A percentile compares a stretch with the other conserved stretches of the same genome.
Conservation (phyloP, 2,113 vertebrate genomes). For the Ailuropoda melanoleuca region DNA sequence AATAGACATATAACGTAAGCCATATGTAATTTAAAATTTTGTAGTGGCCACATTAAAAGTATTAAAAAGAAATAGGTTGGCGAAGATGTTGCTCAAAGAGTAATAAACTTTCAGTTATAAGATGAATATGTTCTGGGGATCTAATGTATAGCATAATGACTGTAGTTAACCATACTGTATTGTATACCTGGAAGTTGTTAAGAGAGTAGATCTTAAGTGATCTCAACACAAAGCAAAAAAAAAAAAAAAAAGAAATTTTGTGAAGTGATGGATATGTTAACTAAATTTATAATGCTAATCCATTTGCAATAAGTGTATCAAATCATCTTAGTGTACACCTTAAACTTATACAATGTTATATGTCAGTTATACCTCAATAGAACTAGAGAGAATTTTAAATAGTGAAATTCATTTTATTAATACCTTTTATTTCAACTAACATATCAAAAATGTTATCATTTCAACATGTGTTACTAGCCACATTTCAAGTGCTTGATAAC, state of each 20-base stretch:
- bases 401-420: background rate
- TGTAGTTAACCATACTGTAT: background rate
- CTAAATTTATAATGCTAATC: background rate
- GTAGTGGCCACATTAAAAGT: background rate
- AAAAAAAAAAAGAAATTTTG: background rate
- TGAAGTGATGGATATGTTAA: background rate
- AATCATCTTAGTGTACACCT: background rate
- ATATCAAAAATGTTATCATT: background rate
- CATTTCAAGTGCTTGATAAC: background rate
- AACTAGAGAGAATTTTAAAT: background rate
- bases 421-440: background rate
- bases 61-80: background rate
- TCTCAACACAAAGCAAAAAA: background rate
- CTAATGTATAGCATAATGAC: background rate
- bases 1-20: background rate
- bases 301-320: background rate
- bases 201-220: background rate
- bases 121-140: background rate
- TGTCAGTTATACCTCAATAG: background rate
- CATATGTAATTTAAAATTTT: background rate
- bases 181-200: background rate
- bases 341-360: background rate
- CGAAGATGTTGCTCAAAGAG: background rate
- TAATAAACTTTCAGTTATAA: background rate
- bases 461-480: background rate